Conservation (phyloP, 1,140 invertebrate genomes). For the Calephelis virginiensis region DNA sequence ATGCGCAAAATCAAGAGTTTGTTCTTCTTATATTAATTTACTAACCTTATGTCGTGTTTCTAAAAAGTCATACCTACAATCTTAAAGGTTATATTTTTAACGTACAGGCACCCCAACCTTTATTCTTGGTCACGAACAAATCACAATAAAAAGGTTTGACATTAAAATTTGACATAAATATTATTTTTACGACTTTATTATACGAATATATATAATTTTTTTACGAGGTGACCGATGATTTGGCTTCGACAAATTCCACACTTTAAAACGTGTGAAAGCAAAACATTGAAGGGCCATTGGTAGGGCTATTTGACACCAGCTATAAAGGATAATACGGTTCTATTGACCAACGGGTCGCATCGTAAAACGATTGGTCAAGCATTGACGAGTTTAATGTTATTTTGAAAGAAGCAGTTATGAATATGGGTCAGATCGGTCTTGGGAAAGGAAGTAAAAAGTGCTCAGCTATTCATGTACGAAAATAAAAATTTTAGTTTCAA, state of each 20-base stretch:
- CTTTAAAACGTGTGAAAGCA: constrained; percentile 75
- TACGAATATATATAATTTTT: constrained; percentile 41
- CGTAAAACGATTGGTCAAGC: constrained; percentile 70
- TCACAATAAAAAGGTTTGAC: constrained; percentile 21
- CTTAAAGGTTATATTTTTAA: neutral
- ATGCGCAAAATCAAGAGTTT: too few relatives aligned
- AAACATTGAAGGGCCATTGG: constrained; percentile 60
- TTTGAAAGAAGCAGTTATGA: constrained; percentile 52
- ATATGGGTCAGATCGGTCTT: constrained; percentile 69
- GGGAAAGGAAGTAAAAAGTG: constrained; percentile 63
- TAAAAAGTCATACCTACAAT: too few relatives aligned
- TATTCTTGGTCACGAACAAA: neutral
- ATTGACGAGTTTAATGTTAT: constrained; percentile 57
- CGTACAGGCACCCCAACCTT: neutral
- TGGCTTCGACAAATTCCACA: constrained; percentile 52
- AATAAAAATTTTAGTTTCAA: constrained; percentile 1
- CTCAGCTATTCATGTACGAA: constrained; percentile 20
- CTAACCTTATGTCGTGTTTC: too few relatives aligned
- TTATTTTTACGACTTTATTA: constrained; percentile 71
- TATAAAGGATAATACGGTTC: constrained; percentile 34
- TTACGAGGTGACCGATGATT: constrained; percentile 60
- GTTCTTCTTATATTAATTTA: too few relatives aligned
- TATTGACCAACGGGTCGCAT: constrained; percentile 45
- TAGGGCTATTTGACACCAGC: constrained; percentile 54
- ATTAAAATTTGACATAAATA: constrained; percentile 56